phyloP scores from a whole-genome alignment of 30 jellyfish, hydroid and myxozoan species.

The Pelagia noctiluca region DNA sequence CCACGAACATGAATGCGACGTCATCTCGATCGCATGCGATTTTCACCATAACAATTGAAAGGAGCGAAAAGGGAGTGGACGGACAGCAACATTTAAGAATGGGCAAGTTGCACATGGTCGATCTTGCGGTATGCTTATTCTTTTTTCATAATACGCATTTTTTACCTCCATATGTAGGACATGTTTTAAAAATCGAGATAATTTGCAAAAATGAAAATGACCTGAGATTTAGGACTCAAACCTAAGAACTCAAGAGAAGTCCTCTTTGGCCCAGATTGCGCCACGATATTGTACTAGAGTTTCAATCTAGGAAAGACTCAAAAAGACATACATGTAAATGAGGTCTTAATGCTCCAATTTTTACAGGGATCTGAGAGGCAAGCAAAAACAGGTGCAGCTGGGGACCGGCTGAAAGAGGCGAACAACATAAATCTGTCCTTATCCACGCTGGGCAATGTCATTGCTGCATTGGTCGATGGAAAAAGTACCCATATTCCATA shows the following conservation, averaged over 20 bases:
- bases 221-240: no score
- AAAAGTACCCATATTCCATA: conserved; percentile 96
- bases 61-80: conserved; percentile 96
- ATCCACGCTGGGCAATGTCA: conserved; percentile 95
- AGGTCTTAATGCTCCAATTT: no score
- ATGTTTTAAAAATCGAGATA: no score
- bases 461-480: conserved; percentile 95
- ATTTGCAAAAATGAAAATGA: no score
- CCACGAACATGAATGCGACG: conserved; percentile 97
- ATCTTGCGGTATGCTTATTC: conserved; percentile 83
- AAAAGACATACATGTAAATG: no score
- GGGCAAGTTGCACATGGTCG: conserved; percentile 99
- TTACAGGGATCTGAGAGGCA: conserved; percentile 96
- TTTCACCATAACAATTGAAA: conserved; percentile 90
- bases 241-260: neutral
- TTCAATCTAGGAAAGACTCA: neutral
- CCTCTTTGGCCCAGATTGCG: neutral
- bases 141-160: no score
- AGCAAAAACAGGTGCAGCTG: conserved; percentile 97
- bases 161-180: no score
- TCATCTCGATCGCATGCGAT: conserved; percentile 98
- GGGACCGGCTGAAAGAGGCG: conserved; percentile 93
- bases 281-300: neutral
- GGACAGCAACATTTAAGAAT: conserved; percentile 96
- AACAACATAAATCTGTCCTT: conserved; percentile 87